Evolutionary conservation across 2,113 vertebrate species (phyloP), one percentile per base, ranked within the genome.

Genomic region (Craseonycteris thonglongyai): DNA sequence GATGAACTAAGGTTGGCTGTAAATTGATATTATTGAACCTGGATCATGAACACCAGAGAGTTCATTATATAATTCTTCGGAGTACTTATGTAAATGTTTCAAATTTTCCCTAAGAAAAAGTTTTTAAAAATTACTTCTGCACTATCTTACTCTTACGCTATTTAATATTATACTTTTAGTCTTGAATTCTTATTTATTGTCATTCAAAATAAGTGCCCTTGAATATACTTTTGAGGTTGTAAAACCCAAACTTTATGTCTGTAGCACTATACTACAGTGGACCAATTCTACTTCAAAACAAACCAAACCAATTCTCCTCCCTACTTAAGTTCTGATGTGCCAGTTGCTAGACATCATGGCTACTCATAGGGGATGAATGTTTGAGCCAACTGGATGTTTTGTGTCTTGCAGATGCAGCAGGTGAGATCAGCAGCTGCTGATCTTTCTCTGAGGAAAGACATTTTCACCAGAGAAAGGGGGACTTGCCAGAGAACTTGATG

Each of bases 211-310:
- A 79, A 79, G 54, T 58, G n/a, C 33, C 65, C 49, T 42, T 42
- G 18, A 72, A 80, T 69, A 56, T 89, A 28, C 69, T 80, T 90
- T 93, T 74, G 58, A 88, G 33, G 33, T 79, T 88, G 69, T 63
- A 66, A 69, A 66, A 59, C 38, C 38, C 59, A 63, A 58, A 51
- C 24, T 65, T 56, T 51, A 8, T 76, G 45, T 33, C 54, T 56
- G 22, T 26, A 49, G 42, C 47, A 79, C 49, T 79, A 38, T 15
- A 89, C 24, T 49, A 61, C 33, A 85, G 56, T 66, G 65, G 9
- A 42, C 88, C 49, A 63, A 28, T 4, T 79, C 56, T 84, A 56
- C 40, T 35, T 76, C 30, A 78, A 90, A 95, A 72, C 19, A 45
- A 66, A 68, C 51, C 42, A 66, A 72, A 51, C 4, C 24, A 68